Percentiles rank a stretch among this genome's conserved stretches.
phyloP scores from a whole-genome alignment of 2,888 invertebrate species.

The Lydus trimaculatus region DNA sequence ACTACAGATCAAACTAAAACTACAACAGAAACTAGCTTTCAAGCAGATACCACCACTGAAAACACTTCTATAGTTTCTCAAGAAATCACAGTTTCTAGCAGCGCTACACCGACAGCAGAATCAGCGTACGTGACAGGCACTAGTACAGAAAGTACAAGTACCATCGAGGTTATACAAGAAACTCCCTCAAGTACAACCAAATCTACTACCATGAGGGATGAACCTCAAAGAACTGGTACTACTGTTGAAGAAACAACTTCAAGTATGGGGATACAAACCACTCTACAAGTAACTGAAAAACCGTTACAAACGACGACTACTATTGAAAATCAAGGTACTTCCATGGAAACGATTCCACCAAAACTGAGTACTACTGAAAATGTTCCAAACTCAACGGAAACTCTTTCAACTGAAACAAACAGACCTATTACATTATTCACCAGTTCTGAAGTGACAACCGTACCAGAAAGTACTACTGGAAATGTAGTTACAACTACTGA shows the following conservation, averaged over 20 bases:
- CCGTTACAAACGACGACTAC: not conserved
- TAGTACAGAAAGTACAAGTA: not conserved
- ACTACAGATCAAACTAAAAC: conserved; percentile 8
- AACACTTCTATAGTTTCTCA: not conserved
- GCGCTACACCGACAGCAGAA: no score
- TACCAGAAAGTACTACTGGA: not conserved
- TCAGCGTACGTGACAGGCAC: not conserved
- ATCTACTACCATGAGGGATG: not conserved
- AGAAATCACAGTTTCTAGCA: no score
- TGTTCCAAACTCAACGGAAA: no score
- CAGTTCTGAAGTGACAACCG: not conserved
- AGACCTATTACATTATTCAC: not conserved
- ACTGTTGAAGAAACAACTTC: not conserved
- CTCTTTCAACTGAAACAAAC: not conserved
- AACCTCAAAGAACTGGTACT: conserved; percentile 4
- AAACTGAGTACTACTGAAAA: no score
- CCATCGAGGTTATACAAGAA: conserved; percentile 5
- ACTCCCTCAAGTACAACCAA: not conserved
- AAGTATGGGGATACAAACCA: not conserved
- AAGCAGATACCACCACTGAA: no score
- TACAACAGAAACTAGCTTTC: not conserved
- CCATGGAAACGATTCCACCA: not conserved
- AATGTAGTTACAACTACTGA: conserved; percentile 2
- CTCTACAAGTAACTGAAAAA: not conserved
- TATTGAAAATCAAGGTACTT: not conserved